A percentile compares a stretch with the other conserved stretches of the same genome.
These are phyloP conservation scores for Thaumetopoea pityocampa DNA, from an alignment of 1,140 invertebrate species.

Conservation along the genomic window DNA sequence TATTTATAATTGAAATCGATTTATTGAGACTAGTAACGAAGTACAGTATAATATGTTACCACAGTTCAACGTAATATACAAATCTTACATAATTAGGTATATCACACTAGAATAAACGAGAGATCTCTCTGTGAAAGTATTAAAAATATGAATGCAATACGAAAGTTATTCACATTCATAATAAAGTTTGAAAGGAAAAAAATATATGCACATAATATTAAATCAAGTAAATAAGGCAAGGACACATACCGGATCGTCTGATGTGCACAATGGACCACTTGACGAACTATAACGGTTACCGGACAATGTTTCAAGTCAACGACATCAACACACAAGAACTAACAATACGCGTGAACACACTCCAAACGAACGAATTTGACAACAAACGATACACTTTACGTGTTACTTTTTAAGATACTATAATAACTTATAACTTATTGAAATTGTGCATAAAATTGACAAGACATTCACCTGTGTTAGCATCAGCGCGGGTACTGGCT, in stretches of 20 bases:
- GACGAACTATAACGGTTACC: slow-evolving; percentile 45
- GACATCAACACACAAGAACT: slow-evolving; percentile 18
- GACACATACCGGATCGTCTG: slow-evolving; percentile 43
- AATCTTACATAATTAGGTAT: too few species aligned
- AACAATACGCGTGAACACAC: slow-evolving; percentile 34
- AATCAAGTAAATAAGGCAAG: slow-evolving; percentile 29
- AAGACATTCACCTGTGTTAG: slow-evolving; percentile 67
- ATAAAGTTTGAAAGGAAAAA: not conserved
- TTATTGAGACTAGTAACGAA: too few species aligned
- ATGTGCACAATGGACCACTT: slow-evolving; percentile 38
- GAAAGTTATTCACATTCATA: too few species aligned
- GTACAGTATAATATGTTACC: too few species aligned
- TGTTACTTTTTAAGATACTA: slow-evolving; percentile 1
- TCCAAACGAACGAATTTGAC: slow-evolving; percentile 6
- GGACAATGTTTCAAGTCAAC: slow-evolving; percentile 39
- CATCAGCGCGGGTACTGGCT: slow-evolving; percentile 59
- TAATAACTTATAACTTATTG: slow-evolving; percentile 7
- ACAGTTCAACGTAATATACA: too few species aligned
- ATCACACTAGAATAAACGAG: too few species aligned
- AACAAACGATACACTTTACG: slow-evolving; percentile 9
- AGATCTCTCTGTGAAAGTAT: too few species aligned
- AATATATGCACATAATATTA: slow-evolving; percentile 5
- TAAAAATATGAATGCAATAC: too few species aligned
- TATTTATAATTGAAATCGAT: too few species aligned
- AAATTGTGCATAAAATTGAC: slow-evolving; percentile 3